phyloP scores from a whole-genome alignment of 23 tunicate species.

The Styela plicata region DNA sequence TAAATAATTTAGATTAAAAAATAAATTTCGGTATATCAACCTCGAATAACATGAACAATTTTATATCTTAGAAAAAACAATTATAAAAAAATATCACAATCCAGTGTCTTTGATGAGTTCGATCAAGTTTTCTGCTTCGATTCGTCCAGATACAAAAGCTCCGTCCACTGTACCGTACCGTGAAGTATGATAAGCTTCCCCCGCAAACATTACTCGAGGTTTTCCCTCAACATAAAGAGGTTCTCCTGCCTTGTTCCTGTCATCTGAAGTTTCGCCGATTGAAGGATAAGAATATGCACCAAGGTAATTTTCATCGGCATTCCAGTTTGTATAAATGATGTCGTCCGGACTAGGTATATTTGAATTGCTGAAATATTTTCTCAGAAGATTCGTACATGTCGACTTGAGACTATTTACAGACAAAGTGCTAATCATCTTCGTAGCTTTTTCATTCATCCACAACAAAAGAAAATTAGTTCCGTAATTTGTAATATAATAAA shows the following conservation, averaged over 20 bases:
- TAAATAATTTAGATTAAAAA: too few relatives aligned
- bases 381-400: neutral
- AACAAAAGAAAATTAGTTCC: neutral
- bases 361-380: neutral
- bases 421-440: neutral
- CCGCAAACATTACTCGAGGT: constrained; percentile 41
- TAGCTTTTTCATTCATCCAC: neutral
- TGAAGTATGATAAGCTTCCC: constrained; percentile 36
- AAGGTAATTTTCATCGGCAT: constrained; percentile 2
- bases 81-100: too few relatives aligned
- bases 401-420: neutral
- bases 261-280: neutral
- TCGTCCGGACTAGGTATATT: constrained; percentile 10
- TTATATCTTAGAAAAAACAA: too few relatives aligned
- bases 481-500: neutral
- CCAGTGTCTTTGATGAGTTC: too few relatives aligned
- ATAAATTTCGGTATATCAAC: too few relatives aligned
- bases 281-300: constrained; percentile 38
- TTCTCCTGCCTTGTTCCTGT: constrained; percentile 2
- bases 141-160: constrained; percentile 27
- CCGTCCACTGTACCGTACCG: constrained; percentile 38
- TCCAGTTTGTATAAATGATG: constrained; percentile 17
- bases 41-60: too few relatives aligned
- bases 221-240: constrained; percentile 9
- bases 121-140: constrained; percentile 29